These are phyloP conservation scores for Myopa testacea DNA, from an alignment of 2,888 invertebrate genomes.

Conservation along the genomic window DNA sequence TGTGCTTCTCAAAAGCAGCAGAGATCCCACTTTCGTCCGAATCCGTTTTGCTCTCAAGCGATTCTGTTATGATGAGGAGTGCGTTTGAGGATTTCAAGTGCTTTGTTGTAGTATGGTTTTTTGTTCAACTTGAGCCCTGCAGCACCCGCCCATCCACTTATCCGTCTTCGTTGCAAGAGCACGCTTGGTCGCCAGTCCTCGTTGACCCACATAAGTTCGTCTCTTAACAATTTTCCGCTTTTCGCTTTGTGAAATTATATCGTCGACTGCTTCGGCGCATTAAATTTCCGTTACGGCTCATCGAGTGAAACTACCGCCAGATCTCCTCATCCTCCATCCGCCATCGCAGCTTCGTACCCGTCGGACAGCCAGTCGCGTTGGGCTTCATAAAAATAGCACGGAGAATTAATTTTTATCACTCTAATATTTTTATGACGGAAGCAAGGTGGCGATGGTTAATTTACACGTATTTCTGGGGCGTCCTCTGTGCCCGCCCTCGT, in stretches of 20 bases:
- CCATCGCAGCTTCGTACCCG: not conserved
- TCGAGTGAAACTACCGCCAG: not conserved
- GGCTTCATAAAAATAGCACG: conserved; percentile 34
- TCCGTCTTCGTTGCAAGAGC: not conserved
- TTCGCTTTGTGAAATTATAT: conserved; percentile 34
- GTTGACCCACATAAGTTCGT: conserved; percentile 5
- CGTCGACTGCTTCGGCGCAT: conserved; percentile 23
- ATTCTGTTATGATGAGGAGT: too few species aligned
- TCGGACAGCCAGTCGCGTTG: not conserved
- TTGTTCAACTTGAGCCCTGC: not conserved
- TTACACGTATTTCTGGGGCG: not conserved
- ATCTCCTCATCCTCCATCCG: not conserved
- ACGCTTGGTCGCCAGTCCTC: not conserved
- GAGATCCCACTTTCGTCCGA: too few species aligned
- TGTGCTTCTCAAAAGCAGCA: not conserved
- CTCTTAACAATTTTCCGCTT: conserved; percentile 32
- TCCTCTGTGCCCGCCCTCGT: not conserved
- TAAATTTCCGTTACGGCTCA: conserved; percentile 23
- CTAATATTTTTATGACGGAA: conserved; percentile 33
- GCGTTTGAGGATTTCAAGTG: not conserved
- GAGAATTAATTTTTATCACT: conserved; percentile 37
- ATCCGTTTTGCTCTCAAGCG: not conserved
- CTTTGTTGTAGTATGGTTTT: not conserved
- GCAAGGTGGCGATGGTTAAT: not conserved
- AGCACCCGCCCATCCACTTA: not conserved